phyloP scores from a whole-genome alignment of 2,888 invertebrate genomes.

The Temnothorax ravouxi region DNA sequence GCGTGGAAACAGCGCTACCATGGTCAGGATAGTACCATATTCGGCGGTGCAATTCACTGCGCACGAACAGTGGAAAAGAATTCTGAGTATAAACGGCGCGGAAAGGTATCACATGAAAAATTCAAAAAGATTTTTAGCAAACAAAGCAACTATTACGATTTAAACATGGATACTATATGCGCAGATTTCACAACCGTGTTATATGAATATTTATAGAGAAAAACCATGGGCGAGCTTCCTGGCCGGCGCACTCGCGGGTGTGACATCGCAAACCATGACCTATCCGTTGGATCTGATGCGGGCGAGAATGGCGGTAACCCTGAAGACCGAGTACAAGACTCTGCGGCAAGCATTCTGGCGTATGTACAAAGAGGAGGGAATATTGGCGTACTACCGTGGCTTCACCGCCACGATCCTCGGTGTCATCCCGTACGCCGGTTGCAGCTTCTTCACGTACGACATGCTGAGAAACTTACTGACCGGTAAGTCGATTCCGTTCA shows the following conservation, averaged over 20 bases:
- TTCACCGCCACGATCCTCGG: conserved; percentile 96
- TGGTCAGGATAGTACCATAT: conserved; percentile 98
- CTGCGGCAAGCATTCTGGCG: conserved; percentile 90
- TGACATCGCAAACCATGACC: conserved; percentile 97
- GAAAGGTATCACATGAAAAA: conserved; percentile 85
- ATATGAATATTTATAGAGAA: conserved; percentile 56
- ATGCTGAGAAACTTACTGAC: conserved; percentile 93
- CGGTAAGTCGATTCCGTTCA: conserved; percentile 87
- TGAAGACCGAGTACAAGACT: conserved; percentile 91
- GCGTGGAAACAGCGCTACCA: conserved; percentile 99
- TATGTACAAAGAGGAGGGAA: conserved; percentile 93
- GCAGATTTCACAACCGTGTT: not conserved
- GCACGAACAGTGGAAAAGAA: conserved; percentile 98
- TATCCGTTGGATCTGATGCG: conserved; percentile 99
- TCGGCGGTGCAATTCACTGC: conserved; percentile 99
- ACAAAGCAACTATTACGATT: not conserved
- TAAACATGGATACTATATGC: not conserved
- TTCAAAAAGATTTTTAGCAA: not conserved
- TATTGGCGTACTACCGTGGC: conserved; percentile 93
- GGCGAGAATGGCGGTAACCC: conserved; percentile 98
- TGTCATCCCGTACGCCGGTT: conserved; percentile 98
- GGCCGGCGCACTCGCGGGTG: conserved; percentile 98
- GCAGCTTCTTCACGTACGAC: conserved; percentile 99
- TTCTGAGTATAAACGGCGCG: conserved; percentile 91
- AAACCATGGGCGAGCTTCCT: conserved; percentile 89